Base-by-base conservation (phyloP, 2,888 invertebrate species). In the Melinaea marsaeus region DNA sequence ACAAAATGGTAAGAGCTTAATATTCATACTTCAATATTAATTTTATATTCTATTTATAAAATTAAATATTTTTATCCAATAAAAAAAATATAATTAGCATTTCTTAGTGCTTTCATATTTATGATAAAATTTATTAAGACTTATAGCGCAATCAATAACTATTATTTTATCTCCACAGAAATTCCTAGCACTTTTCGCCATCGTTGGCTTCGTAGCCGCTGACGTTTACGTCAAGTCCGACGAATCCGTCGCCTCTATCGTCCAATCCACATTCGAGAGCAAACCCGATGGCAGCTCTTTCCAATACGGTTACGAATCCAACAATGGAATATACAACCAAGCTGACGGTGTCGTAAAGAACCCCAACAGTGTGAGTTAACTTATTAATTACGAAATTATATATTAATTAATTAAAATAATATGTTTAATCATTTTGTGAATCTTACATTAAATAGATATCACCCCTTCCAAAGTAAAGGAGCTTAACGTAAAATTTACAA, bases 251-350 rank as follows among this genome's bases (percentile, higher is more conserved):
- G 84, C 78, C 0, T 78, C 84, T 2, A 90, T 93, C 62, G 37
- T 93, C 13, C 85, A 77, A 42, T 87, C 88, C 34, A 62, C 73
- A 3, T 85, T 77, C 66, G 88, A 92, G 1, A 73, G 80, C 61
- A 74, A 70, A 48, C 91, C 92, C 0, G 92, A 93, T 0, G 93
- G 93, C 13, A 64, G 78, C 22, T 62, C 76, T 7, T 93, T 87
- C 84, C 71, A 74, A 55, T 92, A 75, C 71, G 78, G 71, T 1
- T 93, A 88, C 73, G 92, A 93, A 71, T 93, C 93, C 56, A 92
- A 84, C 51, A 93, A 94, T 71, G 93, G 93, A 13, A 94, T 93
- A 75, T 59, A 58, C 5, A 90, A 78, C 6, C 79, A 88, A 34
- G 92, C 91, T 59, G 68, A 78, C 1, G 92, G 92, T 35, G 60